Conservation (phyloP, 2,113 vertebrate species). For the Aphelocoma coerulescens region DNA sequence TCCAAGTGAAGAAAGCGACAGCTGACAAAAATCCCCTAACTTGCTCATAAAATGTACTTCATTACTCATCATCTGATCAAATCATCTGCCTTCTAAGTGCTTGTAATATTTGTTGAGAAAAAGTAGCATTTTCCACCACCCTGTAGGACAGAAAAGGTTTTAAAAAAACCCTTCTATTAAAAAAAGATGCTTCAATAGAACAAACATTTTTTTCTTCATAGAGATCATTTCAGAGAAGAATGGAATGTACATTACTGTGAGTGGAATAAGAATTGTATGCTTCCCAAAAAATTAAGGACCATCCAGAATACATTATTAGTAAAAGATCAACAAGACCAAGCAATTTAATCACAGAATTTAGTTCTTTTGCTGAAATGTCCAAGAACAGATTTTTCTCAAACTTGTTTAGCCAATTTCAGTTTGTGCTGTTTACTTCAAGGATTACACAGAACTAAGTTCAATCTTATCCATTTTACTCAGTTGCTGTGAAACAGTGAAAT, state of each 20-base stretch:
- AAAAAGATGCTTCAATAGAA: neutral
- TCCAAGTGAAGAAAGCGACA: neutral
- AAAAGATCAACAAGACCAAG: neutral
- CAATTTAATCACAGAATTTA: neutral
- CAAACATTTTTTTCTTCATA: neutral
- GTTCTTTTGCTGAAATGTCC: neutral
- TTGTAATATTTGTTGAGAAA: neutral
- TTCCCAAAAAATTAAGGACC: neutral
- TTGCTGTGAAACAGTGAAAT: neutral
- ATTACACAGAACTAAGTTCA: neutral
- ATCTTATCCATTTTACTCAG: neutral
- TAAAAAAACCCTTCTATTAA: neutral
- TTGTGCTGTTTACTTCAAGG: neutral
- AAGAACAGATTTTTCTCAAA: neutral
- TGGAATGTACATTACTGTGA: neutral
- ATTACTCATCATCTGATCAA: neutral
- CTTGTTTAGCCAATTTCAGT: neutral
- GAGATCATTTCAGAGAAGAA: neutral
- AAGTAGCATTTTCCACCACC: neutral
- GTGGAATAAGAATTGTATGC: neutral
- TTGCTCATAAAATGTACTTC: neutral
- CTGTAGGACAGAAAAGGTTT: neutral
- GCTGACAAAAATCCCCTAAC: neutral
- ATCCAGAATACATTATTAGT: neutral
- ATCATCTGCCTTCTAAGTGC: neutral